Percentiles rank a stretch among this genome's conserved stretches.
phyloP scores from a whole-genome alignment of 2,888 invertebrate genomes.

The Drosophila neutralis region DNA sequence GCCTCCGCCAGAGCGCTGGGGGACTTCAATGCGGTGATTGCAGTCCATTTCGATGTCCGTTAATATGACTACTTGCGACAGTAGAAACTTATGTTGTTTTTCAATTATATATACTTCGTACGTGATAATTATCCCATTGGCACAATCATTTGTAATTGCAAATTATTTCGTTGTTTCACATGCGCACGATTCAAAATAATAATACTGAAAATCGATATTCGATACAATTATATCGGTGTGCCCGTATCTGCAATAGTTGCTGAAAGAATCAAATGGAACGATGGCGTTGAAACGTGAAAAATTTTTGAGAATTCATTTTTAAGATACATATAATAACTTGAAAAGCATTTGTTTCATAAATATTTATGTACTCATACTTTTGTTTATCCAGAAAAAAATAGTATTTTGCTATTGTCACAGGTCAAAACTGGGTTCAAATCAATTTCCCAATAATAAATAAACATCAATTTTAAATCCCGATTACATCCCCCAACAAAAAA shows the following conservation, averaged over 20 bases:
- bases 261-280: conserved; percentile 4
- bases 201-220: conserved; percentile 10
- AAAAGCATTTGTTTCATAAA: background rate
- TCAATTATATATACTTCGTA: background rate
- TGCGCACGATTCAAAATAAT: conserved; percentile 29
- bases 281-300: background rate
- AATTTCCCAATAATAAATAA: background rate
- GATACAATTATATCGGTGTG: conserved; percentile 6
- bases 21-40: conserved; percentile 88
- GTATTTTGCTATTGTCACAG: background rate
- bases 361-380: background rate
- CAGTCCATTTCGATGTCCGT: conserved; percentile 85
- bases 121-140: background rate
- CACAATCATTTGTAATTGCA: conserved; percentile 4
- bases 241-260: background rate
- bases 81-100: background rate
- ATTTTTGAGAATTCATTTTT: background rate
- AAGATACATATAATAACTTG: background rate
- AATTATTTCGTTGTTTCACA: conserved; percentile 7
- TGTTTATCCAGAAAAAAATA: background rate
- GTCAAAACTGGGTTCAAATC: background rate
- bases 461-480: background rate
- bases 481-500: background rate
- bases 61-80: conserved; percentile 3
- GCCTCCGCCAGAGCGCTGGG: conserved; percentile 86